Evolutionary conservation across 2,113 vertebrate species (phyloP).

Genomic region (Caloenas nicobarica): DNA sequence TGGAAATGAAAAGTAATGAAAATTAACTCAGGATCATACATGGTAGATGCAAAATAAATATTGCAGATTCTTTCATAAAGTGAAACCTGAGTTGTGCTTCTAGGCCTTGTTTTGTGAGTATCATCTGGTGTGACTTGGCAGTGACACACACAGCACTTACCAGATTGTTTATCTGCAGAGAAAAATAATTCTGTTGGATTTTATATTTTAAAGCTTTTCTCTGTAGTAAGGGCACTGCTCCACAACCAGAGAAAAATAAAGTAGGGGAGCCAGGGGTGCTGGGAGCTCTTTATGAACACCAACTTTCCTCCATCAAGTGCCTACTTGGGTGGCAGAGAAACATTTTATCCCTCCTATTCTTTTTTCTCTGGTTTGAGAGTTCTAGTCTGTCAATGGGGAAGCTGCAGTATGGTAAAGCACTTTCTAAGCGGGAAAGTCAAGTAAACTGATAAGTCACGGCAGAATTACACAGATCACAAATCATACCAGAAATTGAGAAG

Average conservation of each 20-base stretch:
- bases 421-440: background rate
- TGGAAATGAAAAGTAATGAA: background rate
- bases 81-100: background rate
- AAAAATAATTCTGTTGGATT: background rate
- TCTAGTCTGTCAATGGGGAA: background rate
- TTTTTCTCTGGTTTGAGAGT: background rate
- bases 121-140: background rate
- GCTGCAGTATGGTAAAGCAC: background rate
- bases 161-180: background rate
- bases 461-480: background rate
- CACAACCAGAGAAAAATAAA: background rate
- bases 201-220: background rate
- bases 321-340: background rate
- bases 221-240: background rate
- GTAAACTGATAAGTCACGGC: background rate
- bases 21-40: background rate
- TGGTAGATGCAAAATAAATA: background rate
- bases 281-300: background rate
- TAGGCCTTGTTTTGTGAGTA: background rate
- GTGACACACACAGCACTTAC: background rate
- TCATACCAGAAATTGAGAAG: background rate
- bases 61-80: background rate
- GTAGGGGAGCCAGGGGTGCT: background rate
- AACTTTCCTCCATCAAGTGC: background rate
- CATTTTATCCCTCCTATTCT: background rate